Conservation (phyloP, 2,888 invertebrate genomes). For the Heptascelio sp. region DNA sequence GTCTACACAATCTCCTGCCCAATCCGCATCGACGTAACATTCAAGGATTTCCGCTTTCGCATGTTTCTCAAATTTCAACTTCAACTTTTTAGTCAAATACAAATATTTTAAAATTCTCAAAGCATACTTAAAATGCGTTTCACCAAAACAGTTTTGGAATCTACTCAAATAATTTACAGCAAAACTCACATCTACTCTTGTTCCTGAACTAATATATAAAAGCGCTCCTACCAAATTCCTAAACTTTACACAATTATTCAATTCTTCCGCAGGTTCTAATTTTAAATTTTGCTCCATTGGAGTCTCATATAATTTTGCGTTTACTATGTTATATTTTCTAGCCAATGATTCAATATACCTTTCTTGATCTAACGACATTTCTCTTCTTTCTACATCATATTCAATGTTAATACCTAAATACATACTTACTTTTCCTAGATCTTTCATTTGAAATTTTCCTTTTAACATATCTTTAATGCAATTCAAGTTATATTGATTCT, state of each 20-base stretch:
- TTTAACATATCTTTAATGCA: too few relatives aligned
- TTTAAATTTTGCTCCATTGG: slow-evolving; percentile 19
- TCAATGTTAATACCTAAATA: slow-evolving; percentile 56
- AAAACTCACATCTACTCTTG: slow-evolving; percentile 51
- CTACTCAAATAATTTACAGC: slow-evolving; percentile 63
- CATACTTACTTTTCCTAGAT: slow-evolving; percentile 43
- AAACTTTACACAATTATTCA: slow-evolving; percentile 26
- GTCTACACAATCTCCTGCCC: slow-evolving; percentile 41
- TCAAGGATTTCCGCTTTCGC: slow-evolving; percentile 33
- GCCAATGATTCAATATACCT: slow-evolving; percentile 51
- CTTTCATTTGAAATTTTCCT: slow-evolving; percentile 42
- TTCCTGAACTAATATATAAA: slow-evolving; percentile 50
- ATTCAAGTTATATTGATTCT: too few relatives aligned
- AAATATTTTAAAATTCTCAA: slow-evolving; percentile 30
- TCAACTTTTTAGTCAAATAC: slow-evolving; percentile 51
- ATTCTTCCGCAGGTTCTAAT: slow-evolving; percentile 5
- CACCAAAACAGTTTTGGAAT: slow-evolving; percentile 32
- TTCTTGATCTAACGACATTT: slow-evolving; percentile 35
- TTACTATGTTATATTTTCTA: slow-evolving; percentile 36
- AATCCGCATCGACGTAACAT: slow-evolving; percentile 55
- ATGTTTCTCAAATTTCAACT: slow-evolving; percentile 37
- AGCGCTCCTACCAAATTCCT: slow-evolving; percentile 59
- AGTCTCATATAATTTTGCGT: slow-evolving; percentile 24
- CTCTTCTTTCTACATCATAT: slow-evolving; percentile 15
- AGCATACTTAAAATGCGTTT: background rate